Percentiles rank a stretch among this genome's conserved stretches.
Conservation (phyloP, 2,888 invertebrate genomes). For the Lasioglossum marginatum region DNA sequence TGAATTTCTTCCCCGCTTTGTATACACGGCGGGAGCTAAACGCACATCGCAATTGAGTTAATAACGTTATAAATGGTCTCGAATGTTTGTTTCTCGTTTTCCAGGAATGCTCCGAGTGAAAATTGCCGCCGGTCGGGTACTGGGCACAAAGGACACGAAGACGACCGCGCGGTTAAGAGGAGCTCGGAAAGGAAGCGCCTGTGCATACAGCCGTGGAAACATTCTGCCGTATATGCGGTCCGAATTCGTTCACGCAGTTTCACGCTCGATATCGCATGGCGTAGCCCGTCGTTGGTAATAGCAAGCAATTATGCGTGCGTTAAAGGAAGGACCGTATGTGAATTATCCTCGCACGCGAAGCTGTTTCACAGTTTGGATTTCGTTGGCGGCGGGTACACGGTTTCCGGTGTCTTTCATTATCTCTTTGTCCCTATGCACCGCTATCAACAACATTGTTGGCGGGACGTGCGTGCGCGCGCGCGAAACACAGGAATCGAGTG, state of each 20-base stretch:
- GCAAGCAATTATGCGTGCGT: slow-evolving; percentile 6
- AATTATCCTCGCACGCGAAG: slow-evolving; percentile 44
- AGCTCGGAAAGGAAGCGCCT: background rate
- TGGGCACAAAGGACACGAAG: background rate
- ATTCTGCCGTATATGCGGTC: slow-evolving; percentile 13
- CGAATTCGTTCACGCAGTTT: slow-evolving; percentile 19
- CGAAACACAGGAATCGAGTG: background rate
- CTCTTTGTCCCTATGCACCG: background rate
- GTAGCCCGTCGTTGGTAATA: slow-evolving; percentile 7
- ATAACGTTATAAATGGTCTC: background rate
- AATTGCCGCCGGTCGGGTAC: slow-evolving; percentile 5
- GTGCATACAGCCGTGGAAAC: background rate
- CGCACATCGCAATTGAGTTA: background rate
- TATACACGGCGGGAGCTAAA: background rate
- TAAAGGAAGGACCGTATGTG: slow-evolving; percentile 15
- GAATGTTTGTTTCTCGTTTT: slow-evolving; percentile 16
- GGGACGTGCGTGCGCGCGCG: background rate
- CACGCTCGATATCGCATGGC: slow-evolving; percentile 28
- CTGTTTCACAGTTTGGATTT: slow-evolving; percentile 25
- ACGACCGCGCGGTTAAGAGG: background rate
- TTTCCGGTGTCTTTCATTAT: slow-evolving; percentile 5
- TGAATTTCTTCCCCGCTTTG: slow-evolving; percentile 1
- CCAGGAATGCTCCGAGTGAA: background rate
- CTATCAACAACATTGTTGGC: background rate
- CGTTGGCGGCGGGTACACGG: background rate